Conservation (phyloP, 1,140 invertebrate genomes). For the Capitella teleta region DNA sequence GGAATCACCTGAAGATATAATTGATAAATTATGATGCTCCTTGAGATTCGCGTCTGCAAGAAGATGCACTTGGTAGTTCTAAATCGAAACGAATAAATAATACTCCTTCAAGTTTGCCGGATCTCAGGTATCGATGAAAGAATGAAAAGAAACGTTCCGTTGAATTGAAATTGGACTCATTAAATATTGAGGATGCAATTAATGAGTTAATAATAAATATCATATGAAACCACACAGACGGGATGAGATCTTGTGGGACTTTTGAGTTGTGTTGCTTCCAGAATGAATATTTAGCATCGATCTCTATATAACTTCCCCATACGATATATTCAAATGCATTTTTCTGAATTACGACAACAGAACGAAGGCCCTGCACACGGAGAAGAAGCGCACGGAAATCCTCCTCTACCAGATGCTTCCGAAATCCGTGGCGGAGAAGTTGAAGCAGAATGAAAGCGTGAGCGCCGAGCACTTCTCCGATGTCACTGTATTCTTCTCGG, state of each 20-base stretch:
- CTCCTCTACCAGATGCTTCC: constrained; percentile 32
- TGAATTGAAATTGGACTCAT: too few species aligned
- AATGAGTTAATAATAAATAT: neutral
- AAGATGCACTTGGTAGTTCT: too few species aligned
- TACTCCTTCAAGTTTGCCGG: too few species aligned
- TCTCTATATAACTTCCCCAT: neutral
- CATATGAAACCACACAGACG: neutral
- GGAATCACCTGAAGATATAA: too few species aligned
- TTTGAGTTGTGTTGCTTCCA: neutral
- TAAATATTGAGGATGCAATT: neutral
- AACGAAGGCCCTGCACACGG: constrained; percentile 27
- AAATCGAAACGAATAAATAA: too few species aligned
- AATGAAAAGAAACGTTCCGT: too few species aligned
- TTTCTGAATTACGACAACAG: too few species aligned
- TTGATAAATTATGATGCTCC: too few species aligned
- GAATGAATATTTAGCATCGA: neutral
- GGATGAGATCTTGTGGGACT: neutral
- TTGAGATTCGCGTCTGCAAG: too few species aligned
- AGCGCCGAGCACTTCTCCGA: constrained; percentile 6
- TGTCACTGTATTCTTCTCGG: constrained; percentile 63
- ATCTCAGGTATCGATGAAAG: too few species aligned
- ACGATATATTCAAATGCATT: neutral
- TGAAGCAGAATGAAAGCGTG: constrained; percentile 8
- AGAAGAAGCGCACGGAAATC: constrained; percentile 26
- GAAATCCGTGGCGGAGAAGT: constrained; percentile 11